Evolutionary conservation across 2,888 invertebrate species (phyloP), one percentile per base, ranked within the genome.

Genomic region (Pollenia angustigena): DNA sequence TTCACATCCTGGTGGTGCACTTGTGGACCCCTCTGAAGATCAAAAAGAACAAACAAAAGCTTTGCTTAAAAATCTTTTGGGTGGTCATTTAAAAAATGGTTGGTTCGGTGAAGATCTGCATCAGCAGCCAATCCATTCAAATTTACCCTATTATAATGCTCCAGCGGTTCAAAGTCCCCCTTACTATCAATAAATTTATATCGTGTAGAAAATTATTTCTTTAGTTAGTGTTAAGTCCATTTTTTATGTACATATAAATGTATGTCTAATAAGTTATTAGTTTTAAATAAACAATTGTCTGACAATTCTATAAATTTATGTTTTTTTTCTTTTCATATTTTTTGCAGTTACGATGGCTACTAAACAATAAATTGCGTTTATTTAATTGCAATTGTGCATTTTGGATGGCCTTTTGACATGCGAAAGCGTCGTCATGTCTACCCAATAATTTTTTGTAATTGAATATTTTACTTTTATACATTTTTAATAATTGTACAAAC

Each of bases 41-140:
- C 93, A 92, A 83, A 88, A 89, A 32, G 85, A 89, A 18, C 90
- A 93, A 74, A 92, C 91, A 0, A 90, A 90, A 14, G 88, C 90
- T 4, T 91, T 92, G 64, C 87, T 93, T 2, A 90, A 89, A 69
- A 90, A 90, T 81, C 88, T 93, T 6, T 87, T 91, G 44, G 88
- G 89, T 9, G 92, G 91, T 18, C 90, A 91, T 4, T 85, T 92
- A 6, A 88, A 89, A 7, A 88, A 89, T 12, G 89, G 90, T 48
- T 91, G 90, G 90, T 80, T 87, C 64, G 83, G 56, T 42, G 87
- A 71, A 3, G 46, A 79, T n/a, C 56, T 42, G 10, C 75, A 52
- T 23, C 62, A 16, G n/a, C 50, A 23, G 6, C 71, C 79, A 66
- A 14, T 6, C 44, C 64, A 71, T 58, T n/a, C 48, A 18, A 58